Evolutionary conservation across 2,888 invertebrate genomes (phyloP), one percentile per base, ranked within the genome.

Genomic region (Pollenia angustigena): DNA sequence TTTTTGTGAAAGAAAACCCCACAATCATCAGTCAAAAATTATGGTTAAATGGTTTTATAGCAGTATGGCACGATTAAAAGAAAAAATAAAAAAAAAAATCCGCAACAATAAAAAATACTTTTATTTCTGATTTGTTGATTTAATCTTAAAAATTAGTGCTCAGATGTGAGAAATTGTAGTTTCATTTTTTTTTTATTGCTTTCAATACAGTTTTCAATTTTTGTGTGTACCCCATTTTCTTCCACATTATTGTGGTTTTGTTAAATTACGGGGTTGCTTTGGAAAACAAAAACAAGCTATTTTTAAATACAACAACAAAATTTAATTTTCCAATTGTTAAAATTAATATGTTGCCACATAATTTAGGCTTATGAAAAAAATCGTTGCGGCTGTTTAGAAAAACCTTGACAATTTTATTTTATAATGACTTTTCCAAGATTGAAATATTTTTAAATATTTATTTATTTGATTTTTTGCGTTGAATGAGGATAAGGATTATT

Each of bases 151-250:
- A 72, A 71, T 42, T 48, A 32, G 32, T 32, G 3, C 32, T 32
- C 3, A 54, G 16, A 85, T 69, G 75, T 81, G 71, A 85, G 44
- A 85, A 81, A 76, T 58, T 64, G 48, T 42, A 56, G 62, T 62
- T 68, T 66, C 42, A 16, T 7, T 42, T 75, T 44, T 12, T 56
- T 18, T 16, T 60, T 50, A n/a, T 58, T 48, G 4, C 40, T n/a
- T 44, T 80, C 50, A 48, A 46, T 48, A 72, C 3, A 48, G 46
- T 66, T 56, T 56, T 23, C 4, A 23, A 12, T 64, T 62, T 18
- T 40, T 14, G n/a, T 52, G n/a, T 32, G 32, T 32, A 32, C 32
- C 32, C 9, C 40, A 60, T 16, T 60, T 52, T 52, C 16, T 50
- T 18, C 32, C 8, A 9, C 40, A 40, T 52, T 52, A 42, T 9